Evolutionary conservation across 1,140 invertebrate species (phyloP), one percentile per base, ranked within the genome.

Genomic region (Lordiphosa clarofinis): DNA sequence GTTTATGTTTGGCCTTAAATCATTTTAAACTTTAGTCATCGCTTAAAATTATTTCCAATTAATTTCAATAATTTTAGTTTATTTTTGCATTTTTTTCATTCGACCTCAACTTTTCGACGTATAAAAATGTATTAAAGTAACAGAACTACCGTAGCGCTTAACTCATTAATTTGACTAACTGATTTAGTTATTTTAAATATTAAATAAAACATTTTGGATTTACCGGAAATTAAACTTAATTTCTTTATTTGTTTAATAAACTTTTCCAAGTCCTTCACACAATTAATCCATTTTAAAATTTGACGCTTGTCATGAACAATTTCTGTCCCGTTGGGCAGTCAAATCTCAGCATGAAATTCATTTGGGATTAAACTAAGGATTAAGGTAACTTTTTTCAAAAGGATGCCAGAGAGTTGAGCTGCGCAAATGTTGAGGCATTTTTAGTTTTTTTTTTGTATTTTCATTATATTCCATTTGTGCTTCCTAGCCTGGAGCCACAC

Each of bases 271-370:
- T 4, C 59, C 46, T 46, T 54, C 38, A 56, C 52, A 61, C 61
- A 57, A 62, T 66, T 56, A 70, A 56, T 56, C 53, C 38, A 39
- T 70, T 42, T 61, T 61, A 57, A 66, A 61, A 62, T 49, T 62
- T 46, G 21, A 46, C n/a, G 57, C 53, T 54, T 49, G 9, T 55
- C 21, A 28, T 44, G 15, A 31, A 48, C 36, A 49, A 9, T 31
- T 48, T 52, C 36, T 35, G 11, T 8, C 6, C 38, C 31, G 33
- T 39, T 28, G 24, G 6, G 24, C 24, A 49, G 57, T 70, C 44
- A 71, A 81, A 66, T 74, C 76, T 58, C 76, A 75, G 76, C 76
- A 59, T 82, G 68, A 73, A 76, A 82, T 73, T 82, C 76, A 69
- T 69, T 82, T 64, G 43, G 65, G 73, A 75, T 65, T 75, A 82